Evolutionary conservation across 23 tunicate species (phyloP).

Genomic region (Aplidium turbinatum): DNA sequence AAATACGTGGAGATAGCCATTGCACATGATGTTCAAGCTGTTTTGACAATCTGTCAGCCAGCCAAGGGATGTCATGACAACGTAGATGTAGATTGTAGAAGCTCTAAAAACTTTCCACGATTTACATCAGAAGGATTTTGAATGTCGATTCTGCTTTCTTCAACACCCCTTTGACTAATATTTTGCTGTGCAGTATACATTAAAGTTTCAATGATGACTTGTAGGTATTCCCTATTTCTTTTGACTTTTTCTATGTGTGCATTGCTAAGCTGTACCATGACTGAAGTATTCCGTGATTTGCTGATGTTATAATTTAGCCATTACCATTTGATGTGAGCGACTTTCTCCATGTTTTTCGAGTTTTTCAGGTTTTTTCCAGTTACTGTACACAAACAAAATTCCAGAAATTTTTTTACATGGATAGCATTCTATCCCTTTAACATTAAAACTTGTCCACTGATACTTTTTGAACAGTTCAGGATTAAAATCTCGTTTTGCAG

Average conservation of each 20-base stretch:
- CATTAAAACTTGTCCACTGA: constrained; percentile 9
- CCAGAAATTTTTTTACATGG: constrained; percentile 5
- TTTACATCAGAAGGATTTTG: constrained; percentile 6
- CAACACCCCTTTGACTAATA: constrained; percentile 21
- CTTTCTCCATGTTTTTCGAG: constrained; percentile 4
- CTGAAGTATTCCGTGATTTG: constrained; percentile 9
- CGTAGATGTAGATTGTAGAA: constrained; percentile 8
- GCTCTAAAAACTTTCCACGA: constrained; percentile 31
- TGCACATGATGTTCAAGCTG: constrained; percentile 13
- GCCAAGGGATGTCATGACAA: constrained; percentile 25
- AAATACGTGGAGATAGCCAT: constrained; percentile 15
- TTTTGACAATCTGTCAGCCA: background rate
- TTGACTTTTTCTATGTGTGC: constrained; percentile 4
- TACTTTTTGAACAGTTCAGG: constrained; percentile 8
- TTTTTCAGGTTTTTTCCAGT: constrained; percentile 21
- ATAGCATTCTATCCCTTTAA: constrained; percentile 2
- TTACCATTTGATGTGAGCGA: background rate
- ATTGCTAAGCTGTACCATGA: constrained; percentile 2
- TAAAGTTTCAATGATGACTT: constrained; percentile 15
- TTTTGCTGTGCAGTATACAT: constrained; percentile 23
- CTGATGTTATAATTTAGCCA: constrained; percentile 5
- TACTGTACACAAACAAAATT: background rate
- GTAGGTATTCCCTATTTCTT: constrained; percentile 13
- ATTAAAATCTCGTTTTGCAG: constrained; percentile 13
- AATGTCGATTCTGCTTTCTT: background rate